phyloP scores from a whole-genome alignment of 1,140 invertebrate genomes.

The Acromyrmex charruanus region DNA sequence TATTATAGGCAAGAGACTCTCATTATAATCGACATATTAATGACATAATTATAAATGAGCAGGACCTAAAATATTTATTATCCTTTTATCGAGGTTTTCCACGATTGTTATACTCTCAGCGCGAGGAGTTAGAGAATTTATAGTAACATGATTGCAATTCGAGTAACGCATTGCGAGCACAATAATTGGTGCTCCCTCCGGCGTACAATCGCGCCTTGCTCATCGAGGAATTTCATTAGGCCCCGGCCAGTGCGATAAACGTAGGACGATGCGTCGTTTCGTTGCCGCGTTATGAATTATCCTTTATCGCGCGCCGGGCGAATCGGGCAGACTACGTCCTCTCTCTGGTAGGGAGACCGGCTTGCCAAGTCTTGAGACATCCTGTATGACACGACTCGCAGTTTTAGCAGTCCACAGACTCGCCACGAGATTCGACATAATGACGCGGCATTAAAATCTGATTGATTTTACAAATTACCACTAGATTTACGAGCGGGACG shows the following conservation, averaged over 20 bases:
- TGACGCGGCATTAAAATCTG: not conserved
- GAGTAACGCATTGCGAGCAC: slow-evolving; percentile 49
- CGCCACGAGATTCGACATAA: not conserved
- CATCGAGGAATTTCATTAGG: slow-evolving; percentile 44
- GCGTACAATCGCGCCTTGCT: not conserved
- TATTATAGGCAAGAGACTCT: not conserved
- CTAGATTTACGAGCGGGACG: not conserved
- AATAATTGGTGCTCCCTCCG: slow-evolving; percentile 42
- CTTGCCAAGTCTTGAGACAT: not conserved
- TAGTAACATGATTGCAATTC: slow-evolving; percentile 16
- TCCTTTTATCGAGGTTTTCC: not conserved
- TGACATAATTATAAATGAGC: not conserved
- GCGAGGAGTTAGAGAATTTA: slow-evolving; percentile 2
- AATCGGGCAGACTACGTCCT: not conserved
- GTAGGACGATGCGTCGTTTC: slow-evolving; percentile 1
- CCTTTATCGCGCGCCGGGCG: slow-evolving; percentile 9
- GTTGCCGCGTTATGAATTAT: slow-evolving; percentile 25
- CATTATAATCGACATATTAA: slow-evolving; percentile 12
- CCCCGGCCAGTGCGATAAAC: not conserved
- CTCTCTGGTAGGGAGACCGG: not conserved
- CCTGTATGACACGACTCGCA: not conserved
- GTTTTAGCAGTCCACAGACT: not conserved
- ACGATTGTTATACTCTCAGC: not conserved
- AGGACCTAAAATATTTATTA: too few relatives aligned
- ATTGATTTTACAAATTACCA: slow-evolving; percentile 5